A percentile compares a stretch with the other conserved stretches of the same genome.
Conservation (phyloP, 2,113 vertebrate genomes). For the Aramus guarauna region DNA sequence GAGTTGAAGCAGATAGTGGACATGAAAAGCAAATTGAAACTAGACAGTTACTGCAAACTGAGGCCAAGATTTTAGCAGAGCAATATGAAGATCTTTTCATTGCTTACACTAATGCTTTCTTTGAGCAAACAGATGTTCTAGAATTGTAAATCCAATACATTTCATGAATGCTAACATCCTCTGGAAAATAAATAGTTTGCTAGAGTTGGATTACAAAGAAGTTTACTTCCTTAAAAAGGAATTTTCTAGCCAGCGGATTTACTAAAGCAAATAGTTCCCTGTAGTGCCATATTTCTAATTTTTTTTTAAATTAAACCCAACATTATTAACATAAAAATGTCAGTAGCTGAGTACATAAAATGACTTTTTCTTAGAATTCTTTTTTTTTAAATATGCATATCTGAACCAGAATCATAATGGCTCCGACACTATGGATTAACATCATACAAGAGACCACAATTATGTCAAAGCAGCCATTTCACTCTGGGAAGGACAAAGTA, state of each 20-base stretch:
- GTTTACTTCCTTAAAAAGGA: not conserved
- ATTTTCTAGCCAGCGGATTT: not conserved
- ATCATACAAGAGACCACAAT: conserved; percentile 19
- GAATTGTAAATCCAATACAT: conserved; percentile 2
- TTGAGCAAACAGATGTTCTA: conserved; percentile 43
- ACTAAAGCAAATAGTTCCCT: not conserved
- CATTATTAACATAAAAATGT: conserved; percentile 15
- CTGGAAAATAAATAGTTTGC: conserved; percentile 21
- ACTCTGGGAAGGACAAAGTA: conserved; percentile 33
- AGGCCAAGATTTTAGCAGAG: not conserved
- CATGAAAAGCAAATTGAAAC: not conserved
- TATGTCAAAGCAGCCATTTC: conserved; percentile 40
- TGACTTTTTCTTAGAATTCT: not conserved
- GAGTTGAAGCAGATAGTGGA: not conserved
- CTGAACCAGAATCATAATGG: conserved; percentile 46
- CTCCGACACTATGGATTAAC: not conserved
- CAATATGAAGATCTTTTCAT: not conserved
- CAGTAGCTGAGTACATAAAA: not conserved
- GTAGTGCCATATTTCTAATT: not conserved
- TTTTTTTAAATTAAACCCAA: not conserved
- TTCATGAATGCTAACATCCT: conserved; percentile 21
- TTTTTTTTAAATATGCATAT: conserved; percentile 31
- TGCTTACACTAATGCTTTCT: not conserved
- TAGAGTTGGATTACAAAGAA: not conserved
- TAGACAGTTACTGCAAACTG: not conserved